These are phyloP conservation scores for Hydrotaea diabolus DNA, from an alignment of 2,888 invertebrate species.

Conservation along the genomic window DNA sequence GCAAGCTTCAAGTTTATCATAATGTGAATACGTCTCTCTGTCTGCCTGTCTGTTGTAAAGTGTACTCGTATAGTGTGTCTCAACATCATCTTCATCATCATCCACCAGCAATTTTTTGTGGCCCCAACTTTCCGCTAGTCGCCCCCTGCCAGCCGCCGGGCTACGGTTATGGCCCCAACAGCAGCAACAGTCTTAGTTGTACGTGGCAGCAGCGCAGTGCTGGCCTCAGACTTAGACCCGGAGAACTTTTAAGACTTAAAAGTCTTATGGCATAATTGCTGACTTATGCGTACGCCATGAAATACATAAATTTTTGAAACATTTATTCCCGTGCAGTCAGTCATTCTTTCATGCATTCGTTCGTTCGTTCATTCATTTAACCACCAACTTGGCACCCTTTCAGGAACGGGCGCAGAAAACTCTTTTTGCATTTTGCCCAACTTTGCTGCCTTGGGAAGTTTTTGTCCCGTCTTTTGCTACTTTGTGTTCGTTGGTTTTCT, in stretches of 20 bases:
- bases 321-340: constrained; percentile 7
- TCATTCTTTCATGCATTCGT: background rate
- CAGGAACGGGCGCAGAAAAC: background rate
- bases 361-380: constrained; percentile 10
- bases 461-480: background rate
- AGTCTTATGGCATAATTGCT: constrained; percentile 37
- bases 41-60: background rate
- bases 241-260: constrained; percentile 13
- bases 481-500: background rate
- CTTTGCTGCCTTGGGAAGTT: constrained; percentile 13
- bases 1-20: constrained; percentile 17
- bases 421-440: constrained; percentile 15
- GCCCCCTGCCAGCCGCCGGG: too few relatives aligned
- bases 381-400: constrained; percentile 32
- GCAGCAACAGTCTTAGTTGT: background rate
- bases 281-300: constrained; percentile 38
- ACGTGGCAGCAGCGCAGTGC: too few relatives aligned
- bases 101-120: too few relatives aligned
- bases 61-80: background rate
- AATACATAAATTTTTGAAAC: constrained; percentile 18
- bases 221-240: background rate
- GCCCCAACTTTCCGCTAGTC: too few relatives aligned
- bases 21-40: background rate
- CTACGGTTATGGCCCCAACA: too few relatives aligned
- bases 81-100: constrained; percentile 36